Base-by-base conservation (phyloP, 2,888 invertebrate species). In the Brachypterus glaber region DNA sequence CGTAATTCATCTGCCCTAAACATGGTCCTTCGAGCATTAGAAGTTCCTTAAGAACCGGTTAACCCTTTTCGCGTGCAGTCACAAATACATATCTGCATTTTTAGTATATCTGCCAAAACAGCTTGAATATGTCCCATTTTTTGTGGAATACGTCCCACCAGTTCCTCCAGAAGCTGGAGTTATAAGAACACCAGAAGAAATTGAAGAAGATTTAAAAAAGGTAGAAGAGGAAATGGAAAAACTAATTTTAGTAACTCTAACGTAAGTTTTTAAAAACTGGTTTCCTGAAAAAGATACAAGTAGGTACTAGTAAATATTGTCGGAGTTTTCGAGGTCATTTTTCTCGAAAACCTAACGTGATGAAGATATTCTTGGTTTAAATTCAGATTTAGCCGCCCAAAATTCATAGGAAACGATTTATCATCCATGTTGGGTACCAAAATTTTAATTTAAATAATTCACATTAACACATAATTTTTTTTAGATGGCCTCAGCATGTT, bases 181-280 rank as follows among this genome's bases (percentile, higher is more conserved):
- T 3, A 75, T 77, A 3, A 71, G 82, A 30, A 70, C 78, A 14
- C 85, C 87, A 0, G 86, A 87, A 64, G 82, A 86, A 55, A 80
- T 87, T 15, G 88, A 88, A 53, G 78, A 77, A 0, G 86, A 87
- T 58, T 75, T 83, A 59, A 81, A 79, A 55, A 74, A 71, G 48
- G 72, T 80, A 15, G 86, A 88, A 50, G 69, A 73, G 2, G 81
- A 81, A 33, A 74, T 87, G 55, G 81, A 86, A 52, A 80, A 79
- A 46, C 67, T 89, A 13, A 77, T 79, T 0, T 63, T 77, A 4
- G 72, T 88, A 9, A 77, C 74, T 16, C 71, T 88, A 12, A 77
- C 79, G 85, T 84, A 57, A 67, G 73, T 59, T 27, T 31, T n/a
- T n/a, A n/a, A n/a, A n/a, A n/a, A n/a, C n/a, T n/a, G n/a, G n/a